These are phyloP conservation scores for Xenopus petersii DNA, from an alignment of 2,797 vertebrate genomes.

Conservation along the genomic window DNA sequence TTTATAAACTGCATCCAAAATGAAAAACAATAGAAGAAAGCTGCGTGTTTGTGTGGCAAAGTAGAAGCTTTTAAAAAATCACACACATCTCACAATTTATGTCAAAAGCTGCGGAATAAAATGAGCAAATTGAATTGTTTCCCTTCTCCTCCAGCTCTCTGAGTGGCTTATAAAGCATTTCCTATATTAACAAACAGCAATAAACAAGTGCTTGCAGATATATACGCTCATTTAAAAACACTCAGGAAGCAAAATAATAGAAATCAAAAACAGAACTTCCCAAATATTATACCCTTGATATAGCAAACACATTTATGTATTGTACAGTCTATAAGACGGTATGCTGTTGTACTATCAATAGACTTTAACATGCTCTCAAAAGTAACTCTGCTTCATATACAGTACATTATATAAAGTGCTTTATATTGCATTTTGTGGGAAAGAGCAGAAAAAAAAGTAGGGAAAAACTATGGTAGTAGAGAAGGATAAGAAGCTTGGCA, in stretches of 20 bases:
- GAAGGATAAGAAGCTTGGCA: no score
- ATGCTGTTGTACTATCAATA: no score
- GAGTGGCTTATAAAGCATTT: slow-evolving; percentile 19
- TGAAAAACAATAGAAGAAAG: not conserved
- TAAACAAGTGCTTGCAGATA: slow-evolving; percentile 19
- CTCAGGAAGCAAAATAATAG: slow-evolving; percentile 6
- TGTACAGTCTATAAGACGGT: no score
- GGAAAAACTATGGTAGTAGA: no score
- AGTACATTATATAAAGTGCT: no score
- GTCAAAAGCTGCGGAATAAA: not conserved
- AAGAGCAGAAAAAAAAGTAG: no score
- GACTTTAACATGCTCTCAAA: no score
- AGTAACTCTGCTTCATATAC: no score
- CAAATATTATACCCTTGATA: slow-evolving; percentile 1
- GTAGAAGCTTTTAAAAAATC: not conserved
- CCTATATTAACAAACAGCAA: slow-evolving; percentile 12
- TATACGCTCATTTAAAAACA: slow-evolving; percentile 20
- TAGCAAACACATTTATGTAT: not conserved
- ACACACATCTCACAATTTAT: not conserved
- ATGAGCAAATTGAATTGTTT: slow-evolving; percentile 2
- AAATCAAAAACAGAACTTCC: not conserved
- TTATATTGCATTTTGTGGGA: no score
- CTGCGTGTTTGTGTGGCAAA: not conserved
- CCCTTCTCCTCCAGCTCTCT: not conserved
- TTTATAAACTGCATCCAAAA: no score